Percentiles rank a stretch among this genome's conserved stretches.
These are phyloP conservation scores for Tiliqua scincoides DNA, from an alignment of 2,113 vertebrate species.

Conservation along the genomic window DNA sequence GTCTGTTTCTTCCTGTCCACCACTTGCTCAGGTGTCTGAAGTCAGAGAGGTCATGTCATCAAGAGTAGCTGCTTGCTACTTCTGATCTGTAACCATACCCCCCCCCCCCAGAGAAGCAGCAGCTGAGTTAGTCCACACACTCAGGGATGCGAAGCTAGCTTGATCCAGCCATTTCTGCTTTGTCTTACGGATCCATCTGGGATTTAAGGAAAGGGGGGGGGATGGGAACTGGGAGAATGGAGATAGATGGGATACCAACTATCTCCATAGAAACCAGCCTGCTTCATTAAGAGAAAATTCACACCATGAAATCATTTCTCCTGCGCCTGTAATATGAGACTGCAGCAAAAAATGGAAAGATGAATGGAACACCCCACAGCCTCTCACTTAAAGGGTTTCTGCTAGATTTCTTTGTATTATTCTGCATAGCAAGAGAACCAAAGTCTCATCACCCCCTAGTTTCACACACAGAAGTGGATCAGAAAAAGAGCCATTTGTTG, in stretches of 20 bases:
- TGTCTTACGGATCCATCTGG: not conserved
- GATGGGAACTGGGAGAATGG: not conserved
- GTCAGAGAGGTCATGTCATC: not conserved
- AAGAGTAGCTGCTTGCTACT: accelerated
- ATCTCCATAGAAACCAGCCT: constrained; percentile 39
- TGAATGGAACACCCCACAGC: not conserved
- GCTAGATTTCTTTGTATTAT: not conserved
- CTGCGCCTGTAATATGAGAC: no score
- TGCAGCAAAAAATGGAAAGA: not conserved
- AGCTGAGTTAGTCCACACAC: accelerated
- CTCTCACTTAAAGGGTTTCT: not conserved
- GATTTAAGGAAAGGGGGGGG: not conserved
- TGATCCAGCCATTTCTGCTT: not conserved
- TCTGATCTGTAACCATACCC: not conserved
- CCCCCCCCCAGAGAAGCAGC: accelerated
- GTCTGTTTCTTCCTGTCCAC: not conserved
- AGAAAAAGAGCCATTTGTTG: not conserved
- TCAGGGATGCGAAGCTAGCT: not conserved
- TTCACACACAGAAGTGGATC: not conserved
- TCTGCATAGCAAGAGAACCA: not conserved
- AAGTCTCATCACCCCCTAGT: not conserved
- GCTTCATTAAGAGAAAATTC: constrained; percentile 7
- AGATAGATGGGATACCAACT: not conserved
- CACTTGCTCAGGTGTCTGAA: accelerated
- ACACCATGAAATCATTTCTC: not conserved